Conservation (phyloP, 1,140 invertebrate species). For the Phocides pigmalion region DNA sequence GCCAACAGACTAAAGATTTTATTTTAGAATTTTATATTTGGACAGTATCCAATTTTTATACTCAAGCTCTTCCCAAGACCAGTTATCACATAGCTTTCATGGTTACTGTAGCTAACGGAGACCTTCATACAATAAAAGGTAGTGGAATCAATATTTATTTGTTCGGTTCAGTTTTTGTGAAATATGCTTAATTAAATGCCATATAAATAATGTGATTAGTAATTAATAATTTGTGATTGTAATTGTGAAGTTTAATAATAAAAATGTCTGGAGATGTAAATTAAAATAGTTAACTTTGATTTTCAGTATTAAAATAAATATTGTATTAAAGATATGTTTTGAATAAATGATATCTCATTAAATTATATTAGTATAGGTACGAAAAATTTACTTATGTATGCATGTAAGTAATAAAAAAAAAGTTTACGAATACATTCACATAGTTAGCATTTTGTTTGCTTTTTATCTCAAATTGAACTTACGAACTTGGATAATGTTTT, state of each 20-base stretch:
- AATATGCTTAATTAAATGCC: background rate
- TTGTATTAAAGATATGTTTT: no score
- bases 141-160: conserved; percentile 1
- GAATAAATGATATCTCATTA: no score
- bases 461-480: no score
- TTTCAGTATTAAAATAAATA: no score
- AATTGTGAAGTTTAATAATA: background rate
- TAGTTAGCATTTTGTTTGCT: no score
- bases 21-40: conserved; percentile 81
- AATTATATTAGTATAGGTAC: no score
- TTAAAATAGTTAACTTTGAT: no score
- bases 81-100: conserved; percentile 38
- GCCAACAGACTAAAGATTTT: conserved; percentile 51
- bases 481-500: no score
- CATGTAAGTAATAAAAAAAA: no score
- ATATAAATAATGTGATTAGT: background rate
- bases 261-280: no score
- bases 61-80: conserved; percentile 51
- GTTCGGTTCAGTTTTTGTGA: background rate
- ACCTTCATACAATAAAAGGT: conserved; percentile 10
- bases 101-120: conserved; percentile 12
- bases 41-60: conserved; percentile 75
- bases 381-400: no score
- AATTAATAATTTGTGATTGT: background rate
- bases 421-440: no score